A percentile compares a stretch with the other conserved stretches of the same genome.
Evolutionary conservation across 92 coral and sea anemone species (phyloP).

Genomic region (Pocillopora meandrina): DNA sequence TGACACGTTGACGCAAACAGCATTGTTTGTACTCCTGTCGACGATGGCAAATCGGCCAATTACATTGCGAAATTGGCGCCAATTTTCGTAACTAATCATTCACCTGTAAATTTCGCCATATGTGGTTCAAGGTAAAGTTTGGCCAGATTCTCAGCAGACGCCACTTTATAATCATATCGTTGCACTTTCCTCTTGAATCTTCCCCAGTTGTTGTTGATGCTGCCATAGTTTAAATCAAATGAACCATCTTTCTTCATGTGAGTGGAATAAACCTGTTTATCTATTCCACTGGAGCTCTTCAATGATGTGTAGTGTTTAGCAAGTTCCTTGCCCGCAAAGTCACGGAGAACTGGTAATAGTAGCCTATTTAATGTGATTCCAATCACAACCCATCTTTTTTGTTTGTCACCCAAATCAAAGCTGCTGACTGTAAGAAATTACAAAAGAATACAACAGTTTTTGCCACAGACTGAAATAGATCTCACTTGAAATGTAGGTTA

Average conservation of each 20-base stretch:
- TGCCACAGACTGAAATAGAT: not conserved
- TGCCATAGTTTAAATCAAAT: slow-evolving; percentile 61
- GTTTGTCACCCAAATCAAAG: slow-evolving; percentile 61
- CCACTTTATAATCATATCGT: slow-evolving; percentile 72
- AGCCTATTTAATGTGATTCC: slow-evolving; percentile 74
- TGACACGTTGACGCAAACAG: too few species aligned
- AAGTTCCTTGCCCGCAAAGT: slow-evolving; percentile 51
- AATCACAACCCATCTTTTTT: slow-evolving; percentile 88
- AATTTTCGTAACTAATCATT: not conserved
- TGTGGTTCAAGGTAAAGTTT: slow-evolving; percentile 74
- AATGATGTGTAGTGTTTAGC: slow-evolving; percentile 57
- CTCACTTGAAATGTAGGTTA: too few species aligned
- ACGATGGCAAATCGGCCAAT: too few species aligned
- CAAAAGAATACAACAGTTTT: not conserved
- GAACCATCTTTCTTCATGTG: slow-evolving; percentile 45
- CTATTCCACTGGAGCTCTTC: slow-evolving; percentile 39
- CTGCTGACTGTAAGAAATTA: slow-evolving; percentile 13
- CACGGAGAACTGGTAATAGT: slow-evolving; percentile 68
- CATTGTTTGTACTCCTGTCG: too few species aligned
- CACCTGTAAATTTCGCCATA: slow-evolving; percentile 88
- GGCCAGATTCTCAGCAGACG: slow-evolving; percentile 66
- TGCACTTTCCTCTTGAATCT: slow-evolving; percentile 47
- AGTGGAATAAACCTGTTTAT: slow-evolving; percentile 40
- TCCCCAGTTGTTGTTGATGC: slow-evolving; percentile 73
- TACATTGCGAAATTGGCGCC: too few species aligned